Percentiles rank a stretch among this genome's conserved stretches.
These are phyloP conservation scores for Megaceryle torquata DNA, from an alignment of 2,113 vertebrate genomes.

Conservation along the genomic window DNA sequence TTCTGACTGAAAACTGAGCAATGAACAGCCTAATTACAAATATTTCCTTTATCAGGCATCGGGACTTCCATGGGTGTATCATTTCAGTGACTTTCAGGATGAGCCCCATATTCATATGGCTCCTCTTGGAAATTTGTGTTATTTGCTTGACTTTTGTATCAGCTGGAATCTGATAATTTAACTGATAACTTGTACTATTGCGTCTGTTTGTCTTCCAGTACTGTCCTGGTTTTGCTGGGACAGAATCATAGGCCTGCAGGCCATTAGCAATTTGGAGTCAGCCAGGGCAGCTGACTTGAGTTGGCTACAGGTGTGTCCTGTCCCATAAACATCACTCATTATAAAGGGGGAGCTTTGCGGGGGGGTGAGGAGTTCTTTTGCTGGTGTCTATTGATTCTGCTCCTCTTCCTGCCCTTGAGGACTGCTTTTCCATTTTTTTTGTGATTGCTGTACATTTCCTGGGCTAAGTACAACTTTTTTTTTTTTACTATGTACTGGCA, in stretches of 20 bases:
- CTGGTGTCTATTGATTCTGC: neutral
- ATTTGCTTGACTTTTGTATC: slow-evolving; percentile 13
- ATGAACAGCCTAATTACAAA: neutral
- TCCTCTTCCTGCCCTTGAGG: no score
- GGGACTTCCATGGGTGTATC: neutral
- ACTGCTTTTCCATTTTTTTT: no score
- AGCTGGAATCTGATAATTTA: slow-evolving; percentile 5
- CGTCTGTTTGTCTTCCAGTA: neutral
- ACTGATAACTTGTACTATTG: neutral
- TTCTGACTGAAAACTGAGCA: neutral
- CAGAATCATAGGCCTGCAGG: neutral
- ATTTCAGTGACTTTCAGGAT: neutral
- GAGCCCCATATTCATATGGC: neutral
- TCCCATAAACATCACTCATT: neutral
- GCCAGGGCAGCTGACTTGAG: neutral
- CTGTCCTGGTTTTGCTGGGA: neutral
- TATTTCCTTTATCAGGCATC: neutral
- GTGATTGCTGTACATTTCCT: no score
- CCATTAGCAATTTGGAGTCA: neutral
- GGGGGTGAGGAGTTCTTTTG: no score
- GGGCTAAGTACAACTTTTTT: no score
- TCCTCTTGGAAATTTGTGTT: neutral
- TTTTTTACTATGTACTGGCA: no score
- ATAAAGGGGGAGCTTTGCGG: neutral
- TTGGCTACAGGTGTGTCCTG: neutral